Conservation (phyloP, 2,797 vertebrate genomes). For the Rallus crepitans region DNA sequence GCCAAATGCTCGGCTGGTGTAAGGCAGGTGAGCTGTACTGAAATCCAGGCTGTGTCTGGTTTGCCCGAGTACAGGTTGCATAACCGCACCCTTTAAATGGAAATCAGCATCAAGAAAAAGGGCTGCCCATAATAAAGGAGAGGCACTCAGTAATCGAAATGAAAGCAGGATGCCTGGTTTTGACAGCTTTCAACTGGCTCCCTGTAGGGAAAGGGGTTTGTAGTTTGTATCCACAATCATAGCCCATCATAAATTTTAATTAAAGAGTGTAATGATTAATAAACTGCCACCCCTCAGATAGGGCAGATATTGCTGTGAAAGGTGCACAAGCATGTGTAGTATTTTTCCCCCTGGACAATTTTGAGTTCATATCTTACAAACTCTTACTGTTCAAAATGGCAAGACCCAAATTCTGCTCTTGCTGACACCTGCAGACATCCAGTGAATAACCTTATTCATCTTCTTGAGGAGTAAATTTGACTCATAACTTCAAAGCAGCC, state of each 20-base stretch:
- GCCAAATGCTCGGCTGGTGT: not conserved
- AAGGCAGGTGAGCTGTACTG: not conserved
- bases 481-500: not conserved
- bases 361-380: not conserved
- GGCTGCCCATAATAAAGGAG: not conserved
- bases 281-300: not conserved
- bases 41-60: not conserved
- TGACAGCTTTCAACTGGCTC: not conserved
- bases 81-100: not conserved
- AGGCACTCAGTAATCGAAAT: not conserved
- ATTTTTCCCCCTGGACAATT: not conserved
- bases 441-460: accelerated
- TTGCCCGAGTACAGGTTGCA: not conserved
- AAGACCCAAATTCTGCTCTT: not conserved
- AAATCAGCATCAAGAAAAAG: not conserved
- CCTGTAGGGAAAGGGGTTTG: not conserved
- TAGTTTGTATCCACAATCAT: not conserved
- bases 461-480: not conserved
- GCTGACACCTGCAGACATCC: not conserved
- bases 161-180: not conserved
- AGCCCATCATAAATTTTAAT: not conserved
- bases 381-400: not conserved
- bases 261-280: not conserved
- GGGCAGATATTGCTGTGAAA: not conserved
- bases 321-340: accelerated